Base-by-base conservation (phyloP, 2,888 invertebrate genomes). In the Coleophora flavipennella region DNA sequence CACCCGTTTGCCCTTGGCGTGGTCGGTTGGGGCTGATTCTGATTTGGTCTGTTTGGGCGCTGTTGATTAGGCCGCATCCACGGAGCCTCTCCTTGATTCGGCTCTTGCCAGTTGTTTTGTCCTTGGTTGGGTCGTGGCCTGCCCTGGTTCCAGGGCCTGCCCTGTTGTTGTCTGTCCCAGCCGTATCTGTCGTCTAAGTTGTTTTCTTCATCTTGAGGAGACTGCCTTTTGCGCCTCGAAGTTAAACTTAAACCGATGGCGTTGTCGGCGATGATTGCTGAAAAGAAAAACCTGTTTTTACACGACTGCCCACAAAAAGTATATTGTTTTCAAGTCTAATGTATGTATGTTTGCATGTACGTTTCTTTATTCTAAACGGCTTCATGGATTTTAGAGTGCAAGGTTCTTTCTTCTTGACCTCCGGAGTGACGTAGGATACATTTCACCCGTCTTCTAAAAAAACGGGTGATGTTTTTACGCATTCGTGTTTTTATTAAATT, bases 101-200 rank as follows among this genome's bases (percentile, higher is more conserved):
- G 11, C 13, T 10, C 8, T 11, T 6, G 6, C 26, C 26, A 9
- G 10, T 7, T 29, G 29, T 10, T 29, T 9, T 29, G 29, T 6
- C 29, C 29, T 10, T 29, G 29, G 11, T 29, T 28, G 27, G n/a
- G 11, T 25, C 14, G n/a, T n/a, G n/a, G n/a, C n/a, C n/a, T n/a
- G n/a, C 32, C 9, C 12, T 36, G 37, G 20, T 32, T n/a, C 20
- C 20, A 20, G 20, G 20, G 20, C 6, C 20, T 20, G 4, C 10
- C 10, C 29, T 11, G 11, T 20, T n/a, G n/a, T 12, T 42, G 49
- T 20, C 51, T 46, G 27, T 52, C 47, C 52, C 50, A 62, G 8
- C 64, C 72, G 20, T 77, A 78, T 44, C 71, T 69, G 38, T 79
- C 75, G 3, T 78, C 78, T 38, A 78, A 47, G 10, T 57, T 46